Evolutionary conservation across 2,888 invertebrate genomes (phyloP).

Genomic region (Loripinus fragilis): DNA sequence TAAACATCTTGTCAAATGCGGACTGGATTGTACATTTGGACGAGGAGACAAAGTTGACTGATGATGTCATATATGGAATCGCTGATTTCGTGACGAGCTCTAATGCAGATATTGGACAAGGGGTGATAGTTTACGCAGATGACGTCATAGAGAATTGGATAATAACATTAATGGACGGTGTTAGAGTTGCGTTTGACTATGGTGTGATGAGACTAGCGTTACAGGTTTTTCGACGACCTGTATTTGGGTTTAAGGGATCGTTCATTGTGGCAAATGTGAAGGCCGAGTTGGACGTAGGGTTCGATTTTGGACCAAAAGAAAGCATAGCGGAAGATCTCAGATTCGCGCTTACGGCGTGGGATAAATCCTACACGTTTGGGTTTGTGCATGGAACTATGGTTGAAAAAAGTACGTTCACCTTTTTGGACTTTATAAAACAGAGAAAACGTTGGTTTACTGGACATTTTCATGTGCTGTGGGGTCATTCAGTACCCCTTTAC

Average conservation of each 20-base stretch:
- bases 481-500: conserved; percentile 23
- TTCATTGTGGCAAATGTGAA: conserved; percentile 42
- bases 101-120: conserved; percentile 47
- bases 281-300: conserved; percentile 34
- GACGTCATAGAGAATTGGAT: conserved; percentile 47
- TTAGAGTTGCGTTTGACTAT: conserved; percentile 33
- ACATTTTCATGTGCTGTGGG: neutral
- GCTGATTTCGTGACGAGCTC: conserved; percentile 32
- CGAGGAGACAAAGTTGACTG: conserved; percentile 37
- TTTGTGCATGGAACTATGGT: no score
- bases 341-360: conserved; percentile 27
- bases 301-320: conserved; percentile 51
- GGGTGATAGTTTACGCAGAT: neutral
- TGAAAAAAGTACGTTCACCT: no score
- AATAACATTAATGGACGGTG: conserved; percentile 24
- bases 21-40: conserved; percentile 45
- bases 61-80: conserved; percentile 39
- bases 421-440: no score
- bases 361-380: no score
- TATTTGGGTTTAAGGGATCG: conserved; percentile 51
- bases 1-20: conserved; percentile 24
- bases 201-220: conserved; percentile 36
- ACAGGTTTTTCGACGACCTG: conserved; percentile 17
- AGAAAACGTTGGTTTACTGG: no score
- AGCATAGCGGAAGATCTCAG: conserved; percentile 50